Percentiles rank a stretch among this genome's conserved stretches.
These are phyloP conservation scores for Clarias laeviceps DNA, from an alignment of 2,797 vertebrate genomes.

Conservation along the genomic window DNA sequence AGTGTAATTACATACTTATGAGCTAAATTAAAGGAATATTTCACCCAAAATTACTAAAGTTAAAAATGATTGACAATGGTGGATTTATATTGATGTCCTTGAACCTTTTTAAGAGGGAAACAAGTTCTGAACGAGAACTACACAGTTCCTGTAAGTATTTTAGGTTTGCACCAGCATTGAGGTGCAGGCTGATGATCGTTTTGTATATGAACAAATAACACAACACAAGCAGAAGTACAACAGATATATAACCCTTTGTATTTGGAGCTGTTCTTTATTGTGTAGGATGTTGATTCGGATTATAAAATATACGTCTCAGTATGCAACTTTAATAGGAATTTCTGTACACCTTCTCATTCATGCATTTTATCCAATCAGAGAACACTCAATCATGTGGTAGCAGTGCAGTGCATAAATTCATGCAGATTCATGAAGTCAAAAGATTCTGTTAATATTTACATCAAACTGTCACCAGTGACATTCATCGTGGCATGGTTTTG, in stretches of 20 bases:
- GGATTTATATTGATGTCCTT: neutral
- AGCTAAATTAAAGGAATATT: slow-evolving; percentile 20
- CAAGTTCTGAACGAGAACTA: neutral
- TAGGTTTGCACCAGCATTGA: neutral
- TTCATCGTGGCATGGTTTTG: neutral
- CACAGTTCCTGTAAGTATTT: neutral
- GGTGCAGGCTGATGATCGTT: neutral
- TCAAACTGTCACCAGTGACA: neutral
- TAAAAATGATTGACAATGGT: slow-evolving; percentile 1
- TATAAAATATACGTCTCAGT: neutral
- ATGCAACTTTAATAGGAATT: neutral
- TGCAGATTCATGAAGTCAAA: neutral
- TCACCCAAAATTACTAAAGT: neutral
- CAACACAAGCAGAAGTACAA: neutral
- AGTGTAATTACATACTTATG: slow-evolving; percentile 28
- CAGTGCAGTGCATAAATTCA: neutral
- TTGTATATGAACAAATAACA: neutral
- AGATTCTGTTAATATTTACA: neutral
- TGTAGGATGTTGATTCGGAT: neutral
- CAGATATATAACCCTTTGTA: neutral
- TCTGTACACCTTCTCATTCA: neutral
- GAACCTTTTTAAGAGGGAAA: neutral
- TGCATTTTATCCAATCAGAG: neutral
- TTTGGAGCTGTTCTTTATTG: neutral
- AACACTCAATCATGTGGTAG: neutral